Conservation (phyloP, 1,140 invertebrate species). For the Vanessa atalanta region DNA sequence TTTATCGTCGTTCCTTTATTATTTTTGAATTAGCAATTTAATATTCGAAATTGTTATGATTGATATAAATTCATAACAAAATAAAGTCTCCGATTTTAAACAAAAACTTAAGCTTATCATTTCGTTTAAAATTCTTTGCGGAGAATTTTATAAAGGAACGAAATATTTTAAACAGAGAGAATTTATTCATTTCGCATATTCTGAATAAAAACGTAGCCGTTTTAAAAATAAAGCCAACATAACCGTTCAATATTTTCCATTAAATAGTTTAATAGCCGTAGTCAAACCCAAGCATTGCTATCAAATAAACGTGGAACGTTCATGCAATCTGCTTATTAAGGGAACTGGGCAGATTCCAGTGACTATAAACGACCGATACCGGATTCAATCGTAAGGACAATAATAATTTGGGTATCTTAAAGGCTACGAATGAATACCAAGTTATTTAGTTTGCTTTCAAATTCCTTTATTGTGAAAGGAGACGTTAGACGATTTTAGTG, state of each 20-base stretch:
- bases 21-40: too few species aligned
- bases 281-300: neutral
- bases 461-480: conserved; percentile 2
- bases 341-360: neutral
- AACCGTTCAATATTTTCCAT: neutral
- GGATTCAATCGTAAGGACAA: conserved; percentile 13
- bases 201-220: too few species aligned
- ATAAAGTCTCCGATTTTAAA: too few species aligned
- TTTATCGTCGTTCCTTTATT: too few species aligned
- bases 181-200: too few species aligned
- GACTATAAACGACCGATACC: conserved; percentile 4
- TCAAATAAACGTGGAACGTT: conserved; percentile 2
- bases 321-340: conserved; percentile 13
- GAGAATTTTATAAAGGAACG: too few species aligned
- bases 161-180: too few species aligned
- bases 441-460: conserved; percentile 10
- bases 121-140: too few species aligned
- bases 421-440: neutral
- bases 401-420: conserved; percentile 16
- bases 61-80: too few species aligned
- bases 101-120: too few species aligned
- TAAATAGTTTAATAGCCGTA: neutral
- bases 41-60: too few species aligned
- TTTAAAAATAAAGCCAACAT: neutral
- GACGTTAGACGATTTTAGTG: too few species aligned